Base-by-base conservation (phyloP, 1,140 invertebrate species). In the Bombus haemorrhoidalis region DNA sequence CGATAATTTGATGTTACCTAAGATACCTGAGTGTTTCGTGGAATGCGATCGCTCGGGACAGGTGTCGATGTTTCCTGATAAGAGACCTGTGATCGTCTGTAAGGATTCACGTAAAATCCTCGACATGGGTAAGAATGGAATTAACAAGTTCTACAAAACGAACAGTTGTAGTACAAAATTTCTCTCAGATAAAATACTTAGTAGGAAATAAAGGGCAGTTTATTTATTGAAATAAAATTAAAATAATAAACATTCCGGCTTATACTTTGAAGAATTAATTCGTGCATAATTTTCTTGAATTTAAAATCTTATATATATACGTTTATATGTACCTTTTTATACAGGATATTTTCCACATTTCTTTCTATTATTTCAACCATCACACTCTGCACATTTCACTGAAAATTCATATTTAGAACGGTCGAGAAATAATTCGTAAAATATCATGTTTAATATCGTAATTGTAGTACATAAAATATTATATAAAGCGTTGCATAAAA, bases 1-100 rank as follows among this genome's bases (percentile, higher is more conserved):
- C 39, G 66, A 69, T 69, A 68, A 41, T 4, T 37, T 62, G 13
- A n/a, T 18, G 32, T 37, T 68, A 68, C 34, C 66, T 25, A 3
- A 39, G 78, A 69, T 53, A 69, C 43, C 13, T 3, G 77, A 80
- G 43, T 71, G 43, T 53, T 69, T 80, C n/a, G 43, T 80, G 75
- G 57, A 32, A 53, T 25, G 43, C 34, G 37, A 53, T 57, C 43
- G n/a, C 3, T 37, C 18, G 3, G 15, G 64, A 37, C 78, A n/a
- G 39, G 32, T 47, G 69, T 80, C 41, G 78, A 69, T 80, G 78
- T 37, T 34, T 53, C 39, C 32, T 28, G 78, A 80, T 80, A 80
- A 80, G 43, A 69, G 32, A 69, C n/a, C 64, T 28, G 25, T 71
- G 66, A 82, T 80, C 39, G 81, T 80, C 62, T 34, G 81, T 18